These are phyloP conservation scores for Phrixothrix hirtus DNA, from an alignment of 2,888 invertebrate genomes.

Conservation along the genomic window DNA sequence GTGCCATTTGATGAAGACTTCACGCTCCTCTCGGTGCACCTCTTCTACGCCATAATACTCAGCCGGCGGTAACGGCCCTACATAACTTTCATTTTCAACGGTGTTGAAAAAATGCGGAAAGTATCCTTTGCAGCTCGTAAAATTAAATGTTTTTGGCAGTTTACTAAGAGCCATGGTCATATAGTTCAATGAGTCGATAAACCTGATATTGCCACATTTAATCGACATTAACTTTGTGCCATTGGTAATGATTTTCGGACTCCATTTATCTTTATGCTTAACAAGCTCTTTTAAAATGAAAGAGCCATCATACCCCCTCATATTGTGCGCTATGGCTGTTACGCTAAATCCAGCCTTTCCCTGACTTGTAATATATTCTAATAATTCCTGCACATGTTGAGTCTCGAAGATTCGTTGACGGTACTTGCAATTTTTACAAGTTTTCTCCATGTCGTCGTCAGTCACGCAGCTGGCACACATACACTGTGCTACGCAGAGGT, in stretches of 20 bases:
- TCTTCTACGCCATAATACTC: constrained; percentile 33
- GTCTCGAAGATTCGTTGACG: background rate
- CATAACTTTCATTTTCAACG: constrained; percentile 37
- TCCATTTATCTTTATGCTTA: constrained; percentile 4
- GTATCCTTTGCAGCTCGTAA: constrained; percentile 17
- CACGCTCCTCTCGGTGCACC: constrained; percentile 27
- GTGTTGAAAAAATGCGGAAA: constrained; percentile 28
- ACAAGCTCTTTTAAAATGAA: constrained; percentile 18
- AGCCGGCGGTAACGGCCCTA: constrained; percentile 34
- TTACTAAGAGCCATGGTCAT: constrained; percentile 10
- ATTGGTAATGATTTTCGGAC: constrained; percentile 12
- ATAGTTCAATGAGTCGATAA: constrained; percentile 25
- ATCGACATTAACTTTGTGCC: constrained; percentile 19
- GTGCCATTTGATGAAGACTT: constrained; percentile 35
- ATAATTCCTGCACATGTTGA: background rate
- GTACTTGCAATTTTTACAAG: background rate
- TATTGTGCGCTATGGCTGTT: constrained; percentile 20
- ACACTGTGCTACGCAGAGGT: background rate
- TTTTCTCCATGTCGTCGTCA: background rate
- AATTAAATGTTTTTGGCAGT: constrained; percentile 20
- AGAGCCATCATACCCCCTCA: constrained; percentile 16
- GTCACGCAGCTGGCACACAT: background rate
- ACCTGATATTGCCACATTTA: constrained; percentile 13
- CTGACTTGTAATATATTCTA: constrained; percentile 1
- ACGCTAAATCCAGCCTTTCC: background rate